Conservation (phyloP, 1,140 invertebrate genomes). For the Physella acuta region DNA sequence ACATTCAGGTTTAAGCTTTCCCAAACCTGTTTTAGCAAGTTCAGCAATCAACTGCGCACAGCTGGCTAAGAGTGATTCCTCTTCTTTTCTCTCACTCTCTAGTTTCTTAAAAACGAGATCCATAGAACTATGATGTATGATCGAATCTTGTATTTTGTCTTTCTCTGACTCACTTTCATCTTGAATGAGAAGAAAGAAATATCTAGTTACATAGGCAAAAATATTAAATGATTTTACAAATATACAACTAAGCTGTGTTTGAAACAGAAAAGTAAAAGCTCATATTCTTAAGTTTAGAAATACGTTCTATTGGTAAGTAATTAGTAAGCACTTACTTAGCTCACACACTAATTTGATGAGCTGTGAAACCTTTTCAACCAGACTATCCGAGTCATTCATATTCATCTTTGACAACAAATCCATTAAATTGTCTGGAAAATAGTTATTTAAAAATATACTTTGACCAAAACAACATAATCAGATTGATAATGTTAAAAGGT, state of each 20-base stretch:
- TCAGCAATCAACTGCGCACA: constrained; percentile 55
- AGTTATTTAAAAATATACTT: too few relatives aligned
- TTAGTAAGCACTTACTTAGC: constrained; percentile 16
- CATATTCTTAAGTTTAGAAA: background rate
- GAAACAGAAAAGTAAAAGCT: too few relatives aligned
- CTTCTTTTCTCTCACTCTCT: constrained; percentile 3
- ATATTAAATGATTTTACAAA: too few relatives aligned
- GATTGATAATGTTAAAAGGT: too few relatives aligned
- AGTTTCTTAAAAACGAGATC: constrained; percentile 35
- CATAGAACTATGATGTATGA: constrained; percentile 36
- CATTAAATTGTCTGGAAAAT: constrained; percentile 13
- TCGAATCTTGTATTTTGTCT: constrained; percentile 32
- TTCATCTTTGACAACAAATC: constrained; percentile 3
- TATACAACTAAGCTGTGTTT: too few relatives aligned
- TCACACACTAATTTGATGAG: constrained; percentile 14
- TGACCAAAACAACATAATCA: too few relatives aligned
- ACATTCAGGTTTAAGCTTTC: too few relatives aligned
- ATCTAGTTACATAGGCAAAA: too few relatives aligned
- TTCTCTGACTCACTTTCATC: constrained; percentile 28
- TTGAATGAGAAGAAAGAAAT: constrained; percentile 14
- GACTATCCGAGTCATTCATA: background rate
- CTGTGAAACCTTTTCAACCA: constrained; percentile 21
- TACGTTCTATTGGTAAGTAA: background rate
- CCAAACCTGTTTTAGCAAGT: constrained; percentile 58
- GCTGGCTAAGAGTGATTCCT: constrained; percentile 29